Evolutionary conservation across 2,888 invertebrate species (phyloP).

Genomic region (Rapana venosa): DNA sequence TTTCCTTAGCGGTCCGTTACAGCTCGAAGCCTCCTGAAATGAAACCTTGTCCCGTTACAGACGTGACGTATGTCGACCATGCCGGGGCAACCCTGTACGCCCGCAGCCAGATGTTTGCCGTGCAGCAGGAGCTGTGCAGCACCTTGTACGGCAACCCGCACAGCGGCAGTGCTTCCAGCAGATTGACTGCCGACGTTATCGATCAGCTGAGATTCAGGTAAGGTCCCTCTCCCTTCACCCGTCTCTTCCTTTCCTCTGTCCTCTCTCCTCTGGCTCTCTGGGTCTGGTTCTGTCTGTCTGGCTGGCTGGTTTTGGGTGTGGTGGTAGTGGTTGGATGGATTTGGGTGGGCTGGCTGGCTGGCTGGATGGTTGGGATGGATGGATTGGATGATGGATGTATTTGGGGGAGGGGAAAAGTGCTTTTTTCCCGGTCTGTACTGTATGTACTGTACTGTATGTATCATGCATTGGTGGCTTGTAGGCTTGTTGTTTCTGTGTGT

Average conservation of each 20-base stretch:
- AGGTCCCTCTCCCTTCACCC: constrained; percentile 46
- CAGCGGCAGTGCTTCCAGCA: constrained; percentile 85
- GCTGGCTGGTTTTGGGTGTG: too few species aligned
- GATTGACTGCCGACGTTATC: constrained; percentile 88
- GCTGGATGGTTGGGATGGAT: too few species aligned
- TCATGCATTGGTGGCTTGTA: too few species aligned
- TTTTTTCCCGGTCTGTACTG: too few species aligned
- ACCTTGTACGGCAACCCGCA: constrained; percentile 95
- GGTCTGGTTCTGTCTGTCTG: too few species aligned
- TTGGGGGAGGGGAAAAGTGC: neutral
- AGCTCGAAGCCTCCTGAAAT: too few species aligned
- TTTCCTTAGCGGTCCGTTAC: too few species aligned
- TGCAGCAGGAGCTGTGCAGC: constrained; percentile 84
- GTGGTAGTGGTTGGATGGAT: too few species aligned
- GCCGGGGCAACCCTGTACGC: constrained; percentile 91
- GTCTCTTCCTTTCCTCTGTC: too few species aligned
- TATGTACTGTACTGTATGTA: too few species aligned
- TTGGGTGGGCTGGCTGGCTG: too few species aligned
- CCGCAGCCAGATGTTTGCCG: constrained; percentile 84
- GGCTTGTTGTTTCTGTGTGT: neutral
- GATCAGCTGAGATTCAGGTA: constrained; percentile 90
- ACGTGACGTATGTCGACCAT: constrained; percentile 88
- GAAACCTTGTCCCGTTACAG: constrained; percentile 50
- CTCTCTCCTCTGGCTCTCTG: too few species aligned
- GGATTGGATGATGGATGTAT: neutral